Conservation (phyloP, 2,888 invertebrate species). For the Clistopyga incitator region DNA sequence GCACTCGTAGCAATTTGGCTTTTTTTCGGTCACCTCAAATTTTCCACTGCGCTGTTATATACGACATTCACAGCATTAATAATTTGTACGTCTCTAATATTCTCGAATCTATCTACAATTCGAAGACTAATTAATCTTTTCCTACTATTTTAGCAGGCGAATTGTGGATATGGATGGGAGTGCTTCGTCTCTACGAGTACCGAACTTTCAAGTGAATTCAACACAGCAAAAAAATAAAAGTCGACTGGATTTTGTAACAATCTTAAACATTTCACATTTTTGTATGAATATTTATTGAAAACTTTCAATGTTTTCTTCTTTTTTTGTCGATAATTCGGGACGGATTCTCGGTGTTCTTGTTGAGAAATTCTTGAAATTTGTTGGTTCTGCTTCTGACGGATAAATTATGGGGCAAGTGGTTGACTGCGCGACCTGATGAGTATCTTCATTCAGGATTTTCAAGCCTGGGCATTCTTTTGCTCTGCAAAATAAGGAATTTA, state of each 20-base stretch:
- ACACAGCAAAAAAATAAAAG: constrained; percentile 53
- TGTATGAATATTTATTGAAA: constrained; percentile 59
- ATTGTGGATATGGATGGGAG: constrained; percentile 77
- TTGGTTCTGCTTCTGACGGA: constrained; percentile 12
- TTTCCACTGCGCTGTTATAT: constrained; percentile 72
- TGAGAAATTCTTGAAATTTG: not conserved
- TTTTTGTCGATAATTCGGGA: constrained; percentile 3
- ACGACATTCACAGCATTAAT: constrained; percentile 67
- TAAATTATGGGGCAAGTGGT: constrained; percentile 63
- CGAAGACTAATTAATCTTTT: not conserved
- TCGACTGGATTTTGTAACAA: constrained; percentile 66
- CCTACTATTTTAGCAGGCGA: constrained; percentile 71
- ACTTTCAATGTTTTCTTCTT: constrained; percentile 8
- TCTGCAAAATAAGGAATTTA: constrained; percentile 46
- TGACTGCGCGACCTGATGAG: constrained; percentile 4
- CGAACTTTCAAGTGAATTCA: constrained; percentile 71
- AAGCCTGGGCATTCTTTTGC: constrained; percentile 59
- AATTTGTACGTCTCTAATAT: constrained; percentile 71
- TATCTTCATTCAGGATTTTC: constrained; percentile 53
- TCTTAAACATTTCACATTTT: constrained; percentile 46
- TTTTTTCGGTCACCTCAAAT: constrained; percentile 71
- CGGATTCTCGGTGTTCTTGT: not conserved
- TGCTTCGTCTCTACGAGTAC: constrained; percentile 74
- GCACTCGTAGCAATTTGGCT: constrained; percentile 74
- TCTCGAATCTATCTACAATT: not conserved